phyloP scores from a whole-genome alignment of 2,113 vertebrate species.

The Neotoma lepida region DNA sequence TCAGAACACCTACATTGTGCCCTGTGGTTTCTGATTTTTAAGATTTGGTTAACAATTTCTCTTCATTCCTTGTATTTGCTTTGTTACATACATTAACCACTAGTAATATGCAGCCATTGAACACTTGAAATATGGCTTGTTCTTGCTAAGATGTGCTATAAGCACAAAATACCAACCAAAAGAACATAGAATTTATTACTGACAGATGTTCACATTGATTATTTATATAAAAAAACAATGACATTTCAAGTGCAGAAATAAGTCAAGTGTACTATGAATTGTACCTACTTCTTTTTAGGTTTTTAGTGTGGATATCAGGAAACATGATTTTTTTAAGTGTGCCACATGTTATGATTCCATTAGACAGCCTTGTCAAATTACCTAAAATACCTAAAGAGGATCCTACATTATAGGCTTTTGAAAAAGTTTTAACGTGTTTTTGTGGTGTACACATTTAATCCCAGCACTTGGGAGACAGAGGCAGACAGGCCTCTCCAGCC shows the following conservation, averaged over 20 bases:
- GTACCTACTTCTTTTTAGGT: background rate
- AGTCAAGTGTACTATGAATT: background rate
- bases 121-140: background rate
- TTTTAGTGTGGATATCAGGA: background rate
- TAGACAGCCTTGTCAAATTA: background rate
- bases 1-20: background rate
- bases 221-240: background rate
- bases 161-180: background rate
- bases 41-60: background rate
- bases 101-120: background rate
- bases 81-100: background rate
- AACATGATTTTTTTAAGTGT: background rate
- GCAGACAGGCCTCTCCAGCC: background rate
- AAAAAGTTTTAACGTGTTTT: background rate
- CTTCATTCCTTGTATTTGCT: background rate
- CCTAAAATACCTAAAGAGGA: background rate
- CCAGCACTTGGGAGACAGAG: background rate
- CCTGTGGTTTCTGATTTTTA: constrained; percentile 10
- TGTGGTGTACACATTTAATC: background rate
- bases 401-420: background rate
- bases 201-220: background rate
- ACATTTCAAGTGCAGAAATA: background rate
- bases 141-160: background rate
- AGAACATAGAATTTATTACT: background rate
- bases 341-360: background rate